Base-by-base conservation (phyloP, 2,797 vertebrate species). In the Scyliorhinus canicula region DNA sequence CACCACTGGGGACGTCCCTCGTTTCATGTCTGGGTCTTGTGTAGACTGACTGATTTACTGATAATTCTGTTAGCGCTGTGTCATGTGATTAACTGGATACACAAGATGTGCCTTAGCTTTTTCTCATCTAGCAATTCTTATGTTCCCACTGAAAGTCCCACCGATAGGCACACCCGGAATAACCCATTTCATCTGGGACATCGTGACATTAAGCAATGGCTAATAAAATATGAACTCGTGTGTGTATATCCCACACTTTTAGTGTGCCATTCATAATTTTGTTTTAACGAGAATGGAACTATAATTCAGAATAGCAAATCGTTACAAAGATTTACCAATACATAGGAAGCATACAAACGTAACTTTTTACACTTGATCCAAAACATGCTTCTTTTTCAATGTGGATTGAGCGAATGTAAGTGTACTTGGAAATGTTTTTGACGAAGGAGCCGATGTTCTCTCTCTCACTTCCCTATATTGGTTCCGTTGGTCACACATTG, bases 281-380 rank as follows among this genome's bases (percentile, higher is more conserved):
- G 93, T 74, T 71, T 94, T n/a, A 50, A 69, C 12, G 69, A 47
- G 28, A 71, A 9, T 65, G 19, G 57, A 65, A 94, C 12, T 94
- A 71, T 52, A 71, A 71, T 74, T 50, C 93, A 94, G 67, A 52
- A 74, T 94, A 65, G 67, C 47, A 71, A 71, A 74, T 24, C 47
- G 31, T 74, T 94, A 94, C 93, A 94, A 52, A 94, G 50, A 71
- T 16, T 71, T 94, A 52, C 14, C 67, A 71, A 71, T 71, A 94
- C 44, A 19, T 94, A 52, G 50, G 28, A 94, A 94, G 65, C 67
- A 52, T 94, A 74, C 65, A 94, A 74, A 94, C 69, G 71, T 71
- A 94, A 50, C 31, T 74, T 69, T 94, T 94, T 94, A 94, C 31
- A 94, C 47, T 47, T 31, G 67, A 94, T 74, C 50, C 67, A 94